Base-by-base conservation (phyloP, 2,797 vertebrate species). In the Macroramphosus scolopax region DNA sequence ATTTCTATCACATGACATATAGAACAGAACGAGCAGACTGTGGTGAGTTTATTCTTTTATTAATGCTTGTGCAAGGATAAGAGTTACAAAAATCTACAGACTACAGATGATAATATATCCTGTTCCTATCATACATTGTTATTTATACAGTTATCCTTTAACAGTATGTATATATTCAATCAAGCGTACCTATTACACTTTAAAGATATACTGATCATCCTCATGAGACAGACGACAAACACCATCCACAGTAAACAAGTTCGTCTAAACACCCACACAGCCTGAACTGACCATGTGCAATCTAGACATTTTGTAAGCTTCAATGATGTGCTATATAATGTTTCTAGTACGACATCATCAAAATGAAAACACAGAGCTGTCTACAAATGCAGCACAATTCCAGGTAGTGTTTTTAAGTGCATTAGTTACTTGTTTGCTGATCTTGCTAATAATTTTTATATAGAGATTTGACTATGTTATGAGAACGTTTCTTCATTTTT, bases 81-180 rank as follows among this genome's bases (percentile, higher is more conserved):
- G 72, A 80, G 81, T 85, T 84, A 87, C 77, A 86, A 89, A 87
- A 86, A 79, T 80, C 80, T 81, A 83, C 79, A 75, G 49, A 79
- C 80, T 83, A 84, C 55, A 80, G 72, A 88, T 82, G 76, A 87
- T 80, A 85, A 80, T 87, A 86, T 87, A 80, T 86, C 81, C 81
- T 73, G 72, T 79, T 78, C 46, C 81, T 86, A 86, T 87, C 56
- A 82, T 87, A 85, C 80, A 86, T 57, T 67, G 83, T 84, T 86
- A 87, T 86, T 81, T 84, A 68, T 84, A 84, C 83, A 86, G 63
- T 70, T 70, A 67, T 60, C 56, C 72, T 81, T 76, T 70, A 83
- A 64, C 65, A 73, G 54, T 78, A 84, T 72, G 53, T 75, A 78
- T 78, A 81, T 78, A 72, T 67, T 84, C 52, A 62, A 68, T 72